Base-by-base conservation (phyloP, 2,888 invertebrate genomes). In the Rhimphoctona megacephalus region DNA sequence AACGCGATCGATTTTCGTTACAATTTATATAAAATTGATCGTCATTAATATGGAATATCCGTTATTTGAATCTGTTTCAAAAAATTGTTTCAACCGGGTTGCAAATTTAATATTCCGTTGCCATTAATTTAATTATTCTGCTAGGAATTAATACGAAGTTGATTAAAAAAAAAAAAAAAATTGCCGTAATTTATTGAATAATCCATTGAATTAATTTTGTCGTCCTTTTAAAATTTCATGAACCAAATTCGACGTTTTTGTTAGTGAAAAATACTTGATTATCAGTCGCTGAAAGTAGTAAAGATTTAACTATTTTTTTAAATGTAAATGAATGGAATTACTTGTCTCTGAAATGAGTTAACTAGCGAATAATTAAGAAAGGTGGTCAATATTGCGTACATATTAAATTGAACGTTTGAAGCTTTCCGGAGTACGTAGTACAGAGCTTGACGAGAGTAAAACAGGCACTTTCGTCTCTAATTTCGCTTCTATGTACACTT, bases 401-500 rank as follows among this genome's bases (percentile, higher is more conserved):
- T 5, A n/a, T 22, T 17, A 43, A 69, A 22, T 69, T 30, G 46
- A 4, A 70, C 17, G 70, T 39, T 61, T 30, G 30, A 30, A 61
- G 46, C 69, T 83, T 72, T 54, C 49, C 70, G 36, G 52, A 76
- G 66, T 70, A 39, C 66, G 36, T 19, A 17, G 19, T 9, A 7
- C 5, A 30, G 5, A 33, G 39, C 39, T 70, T 43, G 52, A 70
- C 66, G 66, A 49, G 64, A 78, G 54, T 83, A 67, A 83, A 74
- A 64, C 66, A 54, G 49, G 80, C 82, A 82, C 77, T 85, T 72
- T 46, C 73, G 77, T 52, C 43, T 70, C 86, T 85, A 88, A 88
- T 86, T 86, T 85, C 54, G 80, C 64, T 85, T 76, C 81, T 85
- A 83, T 88, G 85, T 85, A 77, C 33, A 85, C 85, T 85, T 88